Percentiles rank a stretch among this genome's conserved stretches.
These are phyloP conservation scores for Vannuccia rotundouncinata DNA, from an alignment of 2,888 invertebrate genomes.

Conservation along the genomic window DNA sequence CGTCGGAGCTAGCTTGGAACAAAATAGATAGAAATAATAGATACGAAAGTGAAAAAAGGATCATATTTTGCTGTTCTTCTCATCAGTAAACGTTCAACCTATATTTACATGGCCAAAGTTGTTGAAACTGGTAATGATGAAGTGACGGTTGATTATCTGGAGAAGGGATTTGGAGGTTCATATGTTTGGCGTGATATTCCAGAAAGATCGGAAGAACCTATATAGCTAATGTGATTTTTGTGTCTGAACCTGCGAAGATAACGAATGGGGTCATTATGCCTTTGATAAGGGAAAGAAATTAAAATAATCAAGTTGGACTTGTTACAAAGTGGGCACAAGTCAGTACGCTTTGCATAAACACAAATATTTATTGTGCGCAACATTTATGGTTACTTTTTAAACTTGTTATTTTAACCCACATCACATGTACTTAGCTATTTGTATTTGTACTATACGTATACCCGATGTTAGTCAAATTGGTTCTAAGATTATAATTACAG, in stretches of 20 bases:
- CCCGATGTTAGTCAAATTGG: not conserved
- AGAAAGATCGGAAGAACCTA: conserved; percentile 16
- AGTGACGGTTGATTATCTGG: not conserved
- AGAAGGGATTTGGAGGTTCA: not conserved
- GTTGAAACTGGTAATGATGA: not conserved
- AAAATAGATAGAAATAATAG: no score
- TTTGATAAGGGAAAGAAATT: not conserved
- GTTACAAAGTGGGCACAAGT: not conserved
- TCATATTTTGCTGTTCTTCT: no score
- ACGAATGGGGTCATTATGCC: not conserved
- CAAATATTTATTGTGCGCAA: not conserved
- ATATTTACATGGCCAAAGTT: no score
- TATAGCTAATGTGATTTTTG: conserved; percentile 2
- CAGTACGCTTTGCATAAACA: not conserved
- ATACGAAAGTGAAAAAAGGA: no score
- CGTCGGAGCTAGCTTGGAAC: conserved; percentile 23
- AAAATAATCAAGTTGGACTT: not conserved
- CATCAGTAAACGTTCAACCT: no score
- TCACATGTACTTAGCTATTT: not conserved
- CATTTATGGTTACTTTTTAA: not conserved
- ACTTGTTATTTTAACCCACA: not conserved
- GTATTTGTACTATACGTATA: no score
- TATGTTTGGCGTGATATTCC: conserved; percentile 10
- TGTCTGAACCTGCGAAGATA: conserved; percentile 3
- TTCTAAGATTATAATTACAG: not conserved